Evolutionary conservation across 2,888 invertebrate genomes (phyloP), one percentile per base, ranked within the genome.

Genomic region (Panorpa germanica): DNA sequence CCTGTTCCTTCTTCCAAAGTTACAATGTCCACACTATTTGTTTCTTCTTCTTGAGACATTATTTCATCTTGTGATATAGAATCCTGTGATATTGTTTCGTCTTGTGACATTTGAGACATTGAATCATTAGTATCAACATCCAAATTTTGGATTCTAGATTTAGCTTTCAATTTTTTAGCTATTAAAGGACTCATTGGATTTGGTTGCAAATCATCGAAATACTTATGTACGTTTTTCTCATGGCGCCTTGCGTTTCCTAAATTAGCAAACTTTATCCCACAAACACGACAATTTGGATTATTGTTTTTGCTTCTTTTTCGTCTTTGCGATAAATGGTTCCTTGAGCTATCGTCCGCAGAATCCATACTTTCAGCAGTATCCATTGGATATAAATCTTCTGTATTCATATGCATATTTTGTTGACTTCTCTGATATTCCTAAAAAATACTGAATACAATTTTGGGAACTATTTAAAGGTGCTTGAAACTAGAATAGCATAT

Each of bases 221-320:
- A n/a, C n/a, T n/a, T n/a, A 39, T 55, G 55, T 33, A 55, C 40
- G 36, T 55, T 55, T 18, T 53, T 50, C 32, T 55, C 55, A 28
- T 55, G 55, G 1, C 55, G 51, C 13, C 53, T 46, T 7, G 55
- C 55, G 41, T 55, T 55, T 29, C 55, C 54, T 2, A 53, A 45
- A 20, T 55, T 53, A 9, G 54, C 53, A 34, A 55, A 55, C 33
- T 51, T 48, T 22, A 55, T 40, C 35, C 54, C 51, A 34, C 55
- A 55, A 5, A 54, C 49, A 14, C 52, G 48, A 30, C 55, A 55
- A 11, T 19, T 22, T 7, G 35, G n/a, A n/a, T n/a, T n/a, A n/a
- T n/a, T n/a, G n/a, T n/a, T n/a, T n/a, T n/a, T n/a, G n/a, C n/a
- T n/a, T n/a, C n/a, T n/a, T n/a, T n/a, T n/a, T n/a, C n/a, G n/a